Evolutionary conservation across 30 jellyfish, hydroid and myxozoan genomes (phyloP).

Genomic region (Aurelia aurita complex sp. Pacific): DNA sequence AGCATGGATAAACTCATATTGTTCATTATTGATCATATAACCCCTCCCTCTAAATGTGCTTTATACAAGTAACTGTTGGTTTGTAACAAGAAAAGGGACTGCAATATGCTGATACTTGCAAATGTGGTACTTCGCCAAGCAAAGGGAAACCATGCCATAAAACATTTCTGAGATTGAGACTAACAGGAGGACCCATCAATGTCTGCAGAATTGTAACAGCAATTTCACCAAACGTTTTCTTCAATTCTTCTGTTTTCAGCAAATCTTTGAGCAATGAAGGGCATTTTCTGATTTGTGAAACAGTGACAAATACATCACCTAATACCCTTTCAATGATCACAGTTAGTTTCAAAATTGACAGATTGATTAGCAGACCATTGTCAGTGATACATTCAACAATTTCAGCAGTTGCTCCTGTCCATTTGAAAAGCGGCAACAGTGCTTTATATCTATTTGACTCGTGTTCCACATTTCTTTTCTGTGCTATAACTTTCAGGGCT

Average conservation of each 20-base stretch:
- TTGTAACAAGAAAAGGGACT: too few relatives aligned
- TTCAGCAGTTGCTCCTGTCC: slow-evolving; percentile 29
- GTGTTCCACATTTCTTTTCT: background rate
- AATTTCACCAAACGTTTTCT: slow-evolving; percentile 26
- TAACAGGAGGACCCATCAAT: slow-evolving; percentile 63
- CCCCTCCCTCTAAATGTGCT: too few relatives aligned
- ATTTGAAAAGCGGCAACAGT: background rate
- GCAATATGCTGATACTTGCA: slow-evolving; percentile 7
- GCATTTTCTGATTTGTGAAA: slow-evolving; percentile 31
- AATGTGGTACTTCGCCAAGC: slow-evolving; percentile 56
- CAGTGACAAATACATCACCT: slow-evolving; percentile 47
- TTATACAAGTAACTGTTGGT: too few relatives aligned
- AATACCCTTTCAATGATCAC: slow-evolving; percentile 52
- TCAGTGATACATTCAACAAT: slow-evolving; percentile 13
- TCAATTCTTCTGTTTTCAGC: slow-evolving; percentile 21
- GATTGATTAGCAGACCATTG: slow-evolving; percentile 5
- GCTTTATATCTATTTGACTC: background rate
- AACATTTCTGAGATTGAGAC: slow-evolving; percentile 69
- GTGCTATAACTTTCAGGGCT: background rate
- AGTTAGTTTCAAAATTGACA: slow-evolving; percentile 37
- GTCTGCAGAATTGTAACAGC: slow-evolving; percentile 24
- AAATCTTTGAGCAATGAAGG: slow-evolving; percentile 57
- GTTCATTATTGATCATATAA: too few relatives aligned
- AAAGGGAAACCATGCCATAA: slow-evolving; percentile 86
- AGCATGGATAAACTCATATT: too few relatives aligned